Evolutionary conservation across 2,888 invertebrate genomes (phyloP).

Genomic region (Glyphotaelius pellucidus): DNA sequence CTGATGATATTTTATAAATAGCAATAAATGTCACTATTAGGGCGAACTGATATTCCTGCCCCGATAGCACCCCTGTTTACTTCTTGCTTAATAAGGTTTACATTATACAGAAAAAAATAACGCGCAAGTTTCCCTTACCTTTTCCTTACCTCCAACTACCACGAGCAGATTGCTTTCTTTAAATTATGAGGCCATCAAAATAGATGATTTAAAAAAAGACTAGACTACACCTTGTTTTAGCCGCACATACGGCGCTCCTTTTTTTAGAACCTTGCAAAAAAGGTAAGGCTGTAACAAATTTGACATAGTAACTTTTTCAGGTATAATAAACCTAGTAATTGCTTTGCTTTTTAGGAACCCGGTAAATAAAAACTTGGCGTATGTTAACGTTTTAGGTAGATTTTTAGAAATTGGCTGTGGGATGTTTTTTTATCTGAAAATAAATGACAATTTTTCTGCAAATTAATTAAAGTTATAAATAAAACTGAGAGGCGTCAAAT

Average conservation of each 20-base stretch:
- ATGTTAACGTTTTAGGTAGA: too few species aligned
- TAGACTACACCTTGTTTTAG: not conserved
- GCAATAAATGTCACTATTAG: slow-evolving; percentile 63
- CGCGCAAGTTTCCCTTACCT: not conserved
- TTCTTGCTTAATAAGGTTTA: slow-evolving; percentile 59
- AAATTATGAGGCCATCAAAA: slow-evolving; percentile 34
- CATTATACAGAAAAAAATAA: slow-evolving; percentile 32
- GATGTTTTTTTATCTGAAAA: too few species aligned
- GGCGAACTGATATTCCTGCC: slow-evolving; percentile 47
- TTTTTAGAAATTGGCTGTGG: too few species aligned
- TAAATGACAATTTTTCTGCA: too few species aligned
- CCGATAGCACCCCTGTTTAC: slow-evolving; percentile 48
- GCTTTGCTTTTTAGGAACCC: not conserved
- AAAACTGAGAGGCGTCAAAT: too few species aligned
- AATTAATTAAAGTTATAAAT: too few species aligned
- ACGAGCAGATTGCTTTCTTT: slow-evolving; percentile 30
- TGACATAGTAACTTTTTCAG: not conserved
- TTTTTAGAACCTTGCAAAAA: not conserved
- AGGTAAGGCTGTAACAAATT: not conserved
- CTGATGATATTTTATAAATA: slow-evolving; percentile 63
- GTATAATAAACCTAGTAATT: not conserved
- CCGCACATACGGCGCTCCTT: not conserved
- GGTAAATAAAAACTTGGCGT: not conserved
- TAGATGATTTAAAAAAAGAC: slow-evolving; percentile 31
- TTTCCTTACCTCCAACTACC: not conserved